Evolutionary conservation across 2,888 invertebrate genomes (phyloP).

Genomic region (Rhopalosiphum nymphaeae): DNA sequence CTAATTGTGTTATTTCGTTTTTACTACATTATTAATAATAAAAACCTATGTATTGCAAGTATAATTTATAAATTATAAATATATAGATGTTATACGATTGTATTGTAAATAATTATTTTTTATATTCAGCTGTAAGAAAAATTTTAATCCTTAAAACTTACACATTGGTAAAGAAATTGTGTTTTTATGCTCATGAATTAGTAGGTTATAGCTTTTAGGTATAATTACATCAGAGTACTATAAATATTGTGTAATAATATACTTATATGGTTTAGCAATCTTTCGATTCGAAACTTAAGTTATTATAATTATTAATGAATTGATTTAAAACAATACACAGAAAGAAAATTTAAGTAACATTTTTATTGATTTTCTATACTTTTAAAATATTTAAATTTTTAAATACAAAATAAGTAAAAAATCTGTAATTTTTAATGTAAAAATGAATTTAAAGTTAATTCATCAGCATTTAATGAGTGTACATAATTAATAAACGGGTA

Average conservation of each 20-base stretch:
- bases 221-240: background rate
- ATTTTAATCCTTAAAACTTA: background rate
- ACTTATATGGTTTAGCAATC: background rate
- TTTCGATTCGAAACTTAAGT: background rate
- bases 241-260: background rate
- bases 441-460: too few relatives aligned
- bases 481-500: background rate
- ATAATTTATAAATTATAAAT: background rate
- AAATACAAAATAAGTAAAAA: background rate
- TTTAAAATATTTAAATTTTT: background rate
- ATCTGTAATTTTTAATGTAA: background rate
- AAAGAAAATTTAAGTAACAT: background rate
- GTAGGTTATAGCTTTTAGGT: background rate
- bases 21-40: background rate
- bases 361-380: background rate
- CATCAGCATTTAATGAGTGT: background rate
- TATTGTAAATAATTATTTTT: background rate
- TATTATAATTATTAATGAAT: background rate
- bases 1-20: background rate
- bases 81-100: background rate
- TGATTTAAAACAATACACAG: background rate
- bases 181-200: background rate
- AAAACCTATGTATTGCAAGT: background rate
- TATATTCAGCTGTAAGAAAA: background rate
- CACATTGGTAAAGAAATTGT: background rate